Evolutionary conservation across 2,888 invertebrate genomes (phyloP).

Genomic region (Hermaeophaga mercurialis): DNA sequence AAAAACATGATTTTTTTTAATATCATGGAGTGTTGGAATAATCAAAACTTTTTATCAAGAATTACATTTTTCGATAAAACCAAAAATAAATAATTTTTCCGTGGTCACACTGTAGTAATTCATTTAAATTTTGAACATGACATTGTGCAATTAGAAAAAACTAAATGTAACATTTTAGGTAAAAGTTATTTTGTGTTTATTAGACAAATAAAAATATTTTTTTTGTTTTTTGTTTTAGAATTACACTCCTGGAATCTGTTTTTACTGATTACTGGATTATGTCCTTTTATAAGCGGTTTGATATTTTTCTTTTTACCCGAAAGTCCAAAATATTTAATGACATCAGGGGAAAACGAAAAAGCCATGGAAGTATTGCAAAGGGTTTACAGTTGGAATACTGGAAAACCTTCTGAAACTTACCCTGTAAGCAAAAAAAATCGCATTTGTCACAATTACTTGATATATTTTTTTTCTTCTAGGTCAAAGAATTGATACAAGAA

Average conservation of each 20-base stretch:
- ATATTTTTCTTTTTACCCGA: constrained; percentile 61
- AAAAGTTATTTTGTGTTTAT: too few relatives aligned
- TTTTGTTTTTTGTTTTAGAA: constrained; percentile 50
- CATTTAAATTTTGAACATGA: too few relatives aligned
- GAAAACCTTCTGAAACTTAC: constrained; percentile 64
- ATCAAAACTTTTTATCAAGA: too few relatives aligned
- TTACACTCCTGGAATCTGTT: constrained; percentile 67
- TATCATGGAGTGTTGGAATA: too few relatives aligned
- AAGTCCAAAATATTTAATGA: constrained; percentile 78
- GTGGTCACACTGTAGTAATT: too few relatives aligned
- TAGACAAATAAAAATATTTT: neutral
- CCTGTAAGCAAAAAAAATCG: constrained; percentile 61
- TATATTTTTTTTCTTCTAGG: constrained; percentile 47
- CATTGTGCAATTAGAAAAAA: too few relatives aligned
- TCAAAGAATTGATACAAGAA: constrained; percentile 53
- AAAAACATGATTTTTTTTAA: too few relatives aligned
- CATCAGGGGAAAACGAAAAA: constrained; percentile 67
- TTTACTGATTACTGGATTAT: constrained; percentile 64
- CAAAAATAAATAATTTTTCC: too few relatives aligned
- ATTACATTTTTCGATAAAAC: too few relatives aligned
- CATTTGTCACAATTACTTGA: neutral
- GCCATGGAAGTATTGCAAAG: constrained; percentile 66
- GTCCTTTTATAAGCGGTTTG: constrained; percentile 68
- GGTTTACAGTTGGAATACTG: constrained; percentile 71
- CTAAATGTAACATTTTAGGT: too few relatives aligned